Base-by-base conservation (phyloP, 2,888 invertebrate species). In the Caenorhabditis virilis region DNA sequence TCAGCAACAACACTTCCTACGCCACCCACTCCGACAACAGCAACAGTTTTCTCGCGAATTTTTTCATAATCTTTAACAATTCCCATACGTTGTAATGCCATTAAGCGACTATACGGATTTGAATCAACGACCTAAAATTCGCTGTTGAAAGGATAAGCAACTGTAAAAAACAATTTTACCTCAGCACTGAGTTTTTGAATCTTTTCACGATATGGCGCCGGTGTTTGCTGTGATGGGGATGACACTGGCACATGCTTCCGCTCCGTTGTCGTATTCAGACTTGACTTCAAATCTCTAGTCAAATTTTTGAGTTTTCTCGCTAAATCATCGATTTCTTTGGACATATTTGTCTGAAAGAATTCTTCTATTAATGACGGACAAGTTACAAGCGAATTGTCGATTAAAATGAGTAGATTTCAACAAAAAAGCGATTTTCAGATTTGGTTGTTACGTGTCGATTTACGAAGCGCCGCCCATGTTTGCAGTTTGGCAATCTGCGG, bases 1-100 rank as follows among this genome's bases (percentile, higher is more conserved):
- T 99, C 98, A 38, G 98, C 95, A 1, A 98, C 94, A 1, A 99
- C 98, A 87, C 95, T 95, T 39, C 98, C 98, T n/a, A 99, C 97
- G 33, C 98, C 98, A 1, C 98, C 98, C 0, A 99, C 90, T 3
- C 98, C 98, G 11, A 99, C 94, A 36, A 99, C 89, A 6, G 92
- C 93, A 3, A 98, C 91, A 0, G 93, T 89, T 84, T 89, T 89
- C 33, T 91, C 89, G 36, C 97, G 88, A 57, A 87, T 87, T 80
- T 89, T 89, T 86, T 97, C 95, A 84, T 98, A 98, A 84, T 99
- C 92, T 74, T 94, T 89, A 1, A 98, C 98, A 74, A 99, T 95
- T 30, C 98, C 98, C 98, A 99, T 99, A 63, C 95, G 87, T 84
- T 99, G 94, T 62, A 99, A 85, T 0, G 98, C 98, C 95, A 98